A percentile compares a stretch with the other conserved stretches of the same genome.
These are phyloP conservation scores for Dendroctonus ponderosae DNA, from an alignment of 1,140 invertebrate species.

Conservation along the genomic window DNA sequence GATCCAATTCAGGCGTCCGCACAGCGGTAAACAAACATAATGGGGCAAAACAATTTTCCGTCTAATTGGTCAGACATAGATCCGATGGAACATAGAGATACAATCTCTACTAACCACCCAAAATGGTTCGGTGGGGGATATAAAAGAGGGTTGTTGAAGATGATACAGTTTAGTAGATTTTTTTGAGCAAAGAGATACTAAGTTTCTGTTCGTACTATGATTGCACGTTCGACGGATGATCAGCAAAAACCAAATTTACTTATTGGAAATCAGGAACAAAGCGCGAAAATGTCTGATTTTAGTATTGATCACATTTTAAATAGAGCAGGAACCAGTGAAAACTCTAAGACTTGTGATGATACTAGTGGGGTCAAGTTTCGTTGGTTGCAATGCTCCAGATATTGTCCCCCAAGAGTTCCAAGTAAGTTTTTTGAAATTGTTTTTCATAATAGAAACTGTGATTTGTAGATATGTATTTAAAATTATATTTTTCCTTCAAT, in stretches of 20 bases:
- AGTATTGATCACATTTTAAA: constrained; percentile 58
- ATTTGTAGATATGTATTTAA: no score
- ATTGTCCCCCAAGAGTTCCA: constrained; percentile 70
- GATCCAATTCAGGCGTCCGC: constrained; percentile 16
- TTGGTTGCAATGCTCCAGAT: constrained; percentile 74
- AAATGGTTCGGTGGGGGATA: constrained; percentile 14
- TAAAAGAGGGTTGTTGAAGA: constrained; percentile 27
- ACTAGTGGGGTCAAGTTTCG: constrained; percentile 44
- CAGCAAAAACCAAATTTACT: background rate
- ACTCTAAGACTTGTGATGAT: constrained; percentile 16
- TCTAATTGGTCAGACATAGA: constrained; percentile 43
- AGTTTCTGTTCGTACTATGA: background rate
- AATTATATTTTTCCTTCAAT: background rate
- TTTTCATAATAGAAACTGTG: no score
- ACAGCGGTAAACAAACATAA: constrained; percentile 36
- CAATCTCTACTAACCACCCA: constrained; percentile 26
- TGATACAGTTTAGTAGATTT: constrained; percentile 17
- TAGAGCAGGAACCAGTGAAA: constrained; percentile 38
- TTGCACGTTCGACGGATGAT: background rate
- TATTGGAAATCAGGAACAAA: constrained; percentile 4
- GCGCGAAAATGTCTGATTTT: constrained; percentile 48
- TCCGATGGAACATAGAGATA: constrained; percentile 25
- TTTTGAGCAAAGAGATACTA: background rate
- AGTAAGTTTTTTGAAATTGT: constrained; percentile 51
- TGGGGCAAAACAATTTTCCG: constrained; percentile 42